Evolutionary conservation across 2,113 vertebrate species (phyloP), one percentile per base, ranked within the genome.

Genomic region (Engystomops pustulosus): DNA sequence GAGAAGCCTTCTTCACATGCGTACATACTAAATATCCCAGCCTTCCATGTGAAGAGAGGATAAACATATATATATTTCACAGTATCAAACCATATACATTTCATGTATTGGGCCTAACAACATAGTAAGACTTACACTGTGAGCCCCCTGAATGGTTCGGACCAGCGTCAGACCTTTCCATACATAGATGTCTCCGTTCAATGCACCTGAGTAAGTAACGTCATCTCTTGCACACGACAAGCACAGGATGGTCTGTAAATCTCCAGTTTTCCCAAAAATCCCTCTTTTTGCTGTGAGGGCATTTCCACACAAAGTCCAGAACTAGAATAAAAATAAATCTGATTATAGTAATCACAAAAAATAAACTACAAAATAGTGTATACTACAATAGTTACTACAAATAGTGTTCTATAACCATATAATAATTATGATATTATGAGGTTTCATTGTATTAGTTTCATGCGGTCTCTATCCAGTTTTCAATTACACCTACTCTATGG

Each of bases 21-120:
- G 41, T 99, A 97, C 96, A 99, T 96, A 88, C 97, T 99, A 88
- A 99, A 99, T 92, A 99, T 99, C 87, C 97, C 98, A 25, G 97
- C 97, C 98, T 98, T 89, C 90, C 68, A 80, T 67, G 87, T 79
- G 79, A 87, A 87, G 3, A 75, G 47, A 36, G 20, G 27, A 14
- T n/a, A n/a, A n/a, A n/a, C n/a, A n/a, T n/a, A n/a, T n/a, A n/a
- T n/a, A n/a, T n/a, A n/a, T n/a, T n/a, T n/a, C n/a, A n/a, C n/a
- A n/a, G n/a, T n/a, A n/a, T n/a, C n/a, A n/a, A n/a, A n/a, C n/a
- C n/a, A n/a, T n/a, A n/a, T n/a, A n/a, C n/a, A n/a, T n/a, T n/a
- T n/a, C n/a, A n/a, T n/a, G n/a, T n/a, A n/a, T n/a, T n/a, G n/a
- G n/a, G 6, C 15, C 15, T 34, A n/a, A 67, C 17, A 20, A 15